phyloP scores from a whole-genome alignment of 2,888 invertebrate genomes.

The Anthophora plumipes region DNA sequence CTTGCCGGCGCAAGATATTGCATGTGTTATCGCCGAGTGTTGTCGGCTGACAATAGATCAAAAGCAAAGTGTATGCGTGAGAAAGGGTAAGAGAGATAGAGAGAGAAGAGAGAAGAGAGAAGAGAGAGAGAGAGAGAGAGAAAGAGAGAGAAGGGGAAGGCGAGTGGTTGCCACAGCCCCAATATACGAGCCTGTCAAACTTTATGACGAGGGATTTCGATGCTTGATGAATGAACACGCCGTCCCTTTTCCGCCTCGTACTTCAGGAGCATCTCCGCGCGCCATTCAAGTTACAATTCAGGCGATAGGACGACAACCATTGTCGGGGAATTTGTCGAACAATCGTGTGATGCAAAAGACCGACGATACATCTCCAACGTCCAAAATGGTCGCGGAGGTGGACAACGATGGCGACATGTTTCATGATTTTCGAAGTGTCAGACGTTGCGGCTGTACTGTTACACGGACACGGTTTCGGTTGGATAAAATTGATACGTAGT shows the following conservation, averaged over 20 bases:
- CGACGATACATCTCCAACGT: slow-evolving; percentile 33
- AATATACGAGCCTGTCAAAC: slow-evolving; percentile 74
- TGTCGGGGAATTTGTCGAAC: slow-evolving; percentile 63
- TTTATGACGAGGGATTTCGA: slow-evolving; percentile 74
- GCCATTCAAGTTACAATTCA: slow-evolving; percentile 48
- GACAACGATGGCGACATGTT: slow-evolving; percentile 1
- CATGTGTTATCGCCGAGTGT: slow-evolving; percentile 68
- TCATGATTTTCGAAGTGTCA: slow-evolving; percentile 25
- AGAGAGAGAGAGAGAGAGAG: no score
- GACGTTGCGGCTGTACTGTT: not conserved
- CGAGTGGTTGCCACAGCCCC: slow-evolving; percentile 69
- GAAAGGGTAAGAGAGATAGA: slow-evolving; percentile 51
- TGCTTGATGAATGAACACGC: slow-evolving; percentile 72
- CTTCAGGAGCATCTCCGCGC: slow-evolving; percentile 43
- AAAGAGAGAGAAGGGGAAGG: slow-evolving; percentile 18
- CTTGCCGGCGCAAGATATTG: slow-evolving; percentile 72
- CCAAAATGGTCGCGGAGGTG: not conserved
- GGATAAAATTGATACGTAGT: slow-evolving; percentile 3
- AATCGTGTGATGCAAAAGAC: slow-evolving; percentile 37
- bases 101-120: no score
- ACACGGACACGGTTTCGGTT: not conserved
- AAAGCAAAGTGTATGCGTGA: slow-evolving; percentile 58
- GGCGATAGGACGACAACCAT: slow-evolving; percentile 36
- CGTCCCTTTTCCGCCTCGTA: slow-evolving; percentile 57
- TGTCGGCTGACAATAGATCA: slow-evolving; percentile 73